Base-by-base conservation (phyloP, 64 coral and sea anemone species). In the Dendrophyllia cribrosa region DNA sequence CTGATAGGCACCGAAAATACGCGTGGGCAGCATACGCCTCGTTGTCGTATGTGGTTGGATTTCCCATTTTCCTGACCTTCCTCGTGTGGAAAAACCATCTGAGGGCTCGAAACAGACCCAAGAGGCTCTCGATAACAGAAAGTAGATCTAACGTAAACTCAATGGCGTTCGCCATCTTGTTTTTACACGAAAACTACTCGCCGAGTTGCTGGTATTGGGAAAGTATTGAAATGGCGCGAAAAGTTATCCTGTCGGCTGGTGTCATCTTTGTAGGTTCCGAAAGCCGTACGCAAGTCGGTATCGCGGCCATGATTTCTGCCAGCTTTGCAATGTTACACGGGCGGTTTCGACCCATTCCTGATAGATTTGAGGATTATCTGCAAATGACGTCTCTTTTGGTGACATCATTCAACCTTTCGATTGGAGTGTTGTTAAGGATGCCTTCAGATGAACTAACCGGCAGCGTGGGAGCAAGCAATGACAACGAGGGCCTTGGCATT, bases 151-250 rank as follows among this genome's bases (percentile, higher is more conserved):
- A 10, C 52, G 10, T 24, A 5, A 6, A 66, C 12, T 19, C 7
- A 43, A 19, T 46, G 34, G 21, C 25, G 0, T 43, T 25, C 51
- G 24, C 48, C n/a, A 7, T 25, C 25, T 51, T 72, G 70, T 88
- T 88, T 71, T 67, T 88, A 7, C 68, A 88, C 25, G 86, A 88
- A 21, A 88, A 88, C 51, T 88, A 88, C 58, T 74, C 68, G n/a
- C 50, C 51, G 9, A 34, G 56, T 12, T 72, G 67, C 8, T 88
- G 86, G 86, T 88, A 74, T 48, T 88, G 86, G 86, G 86, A 88
- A 47, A 20, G 51, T 4, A 22, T 88, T 20, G 86, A 88, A 74
- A 58, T 88, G 50, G 67, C 48, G 7, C 48, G 85, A 52, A 87
- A 88, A 56, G 51, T 75, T 22, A 72, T 88, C 22, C 49, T 88